Evolutionary conservation across 2,113 vertebrate genomes (phyloP).

Genomic region (Embiotoca jacksoni): DNA sequence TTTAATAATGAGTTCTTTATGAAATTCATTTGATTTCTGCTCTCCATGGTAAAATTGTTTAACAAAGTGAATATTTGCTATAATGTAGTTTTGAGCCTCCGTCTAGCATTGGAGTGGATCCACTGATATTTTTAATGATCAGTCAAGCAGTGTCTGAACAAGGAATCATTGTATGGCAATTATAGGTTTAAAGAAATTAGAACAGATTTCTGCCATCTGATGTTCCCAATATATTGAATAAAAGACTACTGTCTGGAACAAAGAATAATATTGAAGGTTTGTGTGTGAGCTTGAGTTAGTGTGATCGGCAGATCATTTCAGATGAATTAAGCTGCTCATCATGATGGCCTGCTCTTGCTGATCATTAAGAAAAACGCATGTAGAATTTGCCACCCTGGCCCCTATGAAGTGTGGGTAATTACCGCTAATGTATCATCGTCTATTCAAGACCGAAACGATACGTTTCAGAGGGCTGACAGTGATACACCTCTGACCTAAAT

Average conservation of each 20-base stretch:
- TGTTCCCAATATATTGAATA: slow-evolving; percentile 79
- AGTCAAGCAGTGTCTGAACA: slow-evolving; percentile 81
- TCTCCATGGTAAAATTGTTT: slow-evolving; percentile 17
- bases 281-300: slow-evolving; percentile 76
- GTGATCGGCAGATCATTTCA: slow-evolving; percentile 87
- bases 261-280: slow-evolving; percentile 89
- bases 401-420: slow-evolving; percentile 93
- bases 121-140: slow-evolving; percentile 30
- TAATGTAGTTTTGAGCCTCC: slow-evolving; percentile 35
- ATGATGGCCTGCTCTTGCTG: slow-evolving; percentile 93
- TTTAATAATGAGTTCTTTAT: slow-evolving; percentile 19
- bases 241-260: slow-evolving; percentile 84
- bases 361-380: slow-evolving; percentile 88
- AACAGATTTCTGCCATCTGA: slow-evolving; percentile 85
- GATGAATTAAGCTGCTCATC: slow-evolving; percentile 96
- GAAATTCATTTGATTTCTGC: not conserved
- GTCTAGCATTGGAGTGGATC: slow-evolving; percentile 25
- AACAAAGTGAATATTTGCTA: slow-evolving; percentile 28
- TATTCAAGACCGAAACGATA: slow-evolving; percentile 89
- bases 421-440: slow-evolving; percentile 97
- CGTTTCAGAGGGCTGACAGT: slow-evolving; percentile 70
- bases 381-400: slow-evolving; percentile 91
- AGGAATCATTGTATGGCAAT: slow-evolving; percentile 88
- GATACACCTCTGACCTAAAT: slow-evolving; percentile 87
- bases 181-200: slow-evolving; percentile 92